Evolutionary conservation across 1,140 invertebrate genomes (phyloP), one percentile per base, ranked within the genome.

Genomic region (Drosophila sucinea): DNA sequence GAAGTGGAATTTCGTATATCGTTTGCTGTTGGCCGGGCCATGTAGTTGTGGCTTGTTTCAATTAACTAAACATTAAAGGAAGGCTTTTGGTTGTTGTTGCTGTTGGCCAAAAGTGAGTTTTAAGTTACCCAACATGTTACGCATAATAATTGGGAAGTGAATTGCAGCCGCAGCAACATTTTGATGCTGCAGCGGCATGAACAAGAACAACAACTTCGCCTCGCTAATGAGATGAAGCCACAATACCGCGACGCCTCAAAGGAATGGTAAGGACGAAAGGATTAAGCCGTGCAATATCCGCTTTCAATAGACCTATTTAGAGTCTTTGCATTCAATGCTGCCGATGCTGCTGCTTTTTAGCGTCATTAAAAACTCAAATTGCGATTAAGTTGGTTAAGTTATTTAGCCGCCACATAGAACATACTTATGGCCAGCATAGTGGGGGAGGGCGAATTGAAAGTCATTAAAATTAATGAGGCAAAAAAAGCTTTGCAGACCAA

Each of bases 381-480:
- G 75, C 67, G 67, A 60, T 69, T 64, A 62, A 77, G 62, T 70
- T 67, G 27, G 44, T 51, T 47, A 17, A 17, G 33, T 38, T 51
- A 68, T 68, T 67, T 63, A 62, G 51, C 63, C 54, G 58, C 23
- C 44, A 51, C 5, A 27, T 27, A 44, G 17, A 11, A 41, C 1
- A 3, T 44, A 44, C 41, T 17, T 41, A 17, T 4, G 40, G 4
- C 4, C 17, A 30, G 35, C 10, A 38, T 11, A 2, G 5, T n/a
- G 17, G 4, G 17, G 17, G 44, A 27, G 8, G 25, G 7, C 44
- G 7, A 38, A 25, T 58, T 70, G 70, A 72, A 64, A 84, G 80
- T 89, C 85, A 89, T 89, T 89, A 89, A 89, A 89, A 89, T 90
- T 89, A 89, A 89, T 89, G 84, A 89, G 65, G 84, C 84, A 78